A percentile compares a stretch with the other conserved stretches of the same genome.
These are phyloP conservation scores for Margarornis squamiger DNA, from an alignment of 2,797 vertebrate genomes.

Conservation along the genomic window DNA sequence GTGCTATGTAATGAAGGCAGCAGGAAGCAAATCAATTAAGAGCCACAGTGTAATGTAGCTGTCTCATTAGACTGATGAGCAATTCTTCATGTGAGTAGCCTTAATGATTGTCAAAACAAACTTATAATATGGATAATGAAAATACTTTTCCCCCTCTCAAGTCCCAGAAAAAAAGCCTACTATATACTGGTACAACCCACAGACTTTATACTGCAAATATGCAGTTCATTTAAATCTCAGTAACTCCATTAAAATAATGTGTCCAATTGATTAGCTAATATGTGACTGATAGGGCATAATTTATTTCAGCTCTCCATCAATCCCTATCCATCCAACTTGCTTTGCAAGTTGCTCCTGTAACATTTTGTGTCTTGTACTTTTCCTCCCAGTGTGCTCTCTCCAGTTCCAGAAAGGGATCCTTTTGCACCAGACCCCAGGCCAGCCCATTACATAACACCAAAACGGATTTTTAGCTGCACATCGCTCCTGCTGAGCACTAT, in stretches of 20 bases:
- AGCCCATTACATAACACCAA: accelerated
- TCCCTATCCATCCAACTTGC: background rate
- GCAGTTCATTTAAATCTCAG: slow-evolving; percentile 17
- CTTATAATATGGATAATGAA: slow-evolving; percentile 54
- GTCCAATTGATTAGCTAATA: slow-evolving; percentile 5
- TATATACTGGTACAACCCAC: slow-evolving; percentile 16
- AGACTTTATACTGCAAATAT: slow-evolving; percentile 23
- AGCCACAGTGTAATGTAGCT: slow-evolving; percentile 18
- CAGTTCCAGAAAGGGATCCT: background rate
- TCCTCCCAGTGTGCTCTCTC: background rate
- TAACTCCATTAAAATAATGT: background rate
- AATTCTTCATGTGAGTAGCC: slow-evolving; percentile 26
- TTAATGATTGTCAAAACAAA: slow-evolving; percentile 60
- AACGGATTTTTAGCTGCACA: background rate
- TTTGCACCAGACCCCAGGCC: accelerated
- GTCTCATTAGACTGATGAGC: slow-evolving; percentile 48
- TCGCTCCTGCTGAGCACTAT: background rate
- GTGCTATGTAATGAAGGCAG: slow-evolving; percentile 47
- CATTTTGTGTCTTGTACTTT: background rate
- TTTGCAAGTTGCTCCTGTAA: background rate
- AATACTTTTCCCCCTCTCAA: slow-evolving; percentile 29
- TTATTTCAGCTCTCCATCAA: slow-evolving; percentile 5
- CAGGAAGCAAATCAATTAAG: slow-evolving; percentile 61
- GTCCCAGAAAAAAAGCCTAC: background rate
- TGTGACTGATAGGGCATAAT: background rate